Base-by-base conservation (phyloP, 2,888 invertebrate genomes). In the Apotomis capreana region DNA sequence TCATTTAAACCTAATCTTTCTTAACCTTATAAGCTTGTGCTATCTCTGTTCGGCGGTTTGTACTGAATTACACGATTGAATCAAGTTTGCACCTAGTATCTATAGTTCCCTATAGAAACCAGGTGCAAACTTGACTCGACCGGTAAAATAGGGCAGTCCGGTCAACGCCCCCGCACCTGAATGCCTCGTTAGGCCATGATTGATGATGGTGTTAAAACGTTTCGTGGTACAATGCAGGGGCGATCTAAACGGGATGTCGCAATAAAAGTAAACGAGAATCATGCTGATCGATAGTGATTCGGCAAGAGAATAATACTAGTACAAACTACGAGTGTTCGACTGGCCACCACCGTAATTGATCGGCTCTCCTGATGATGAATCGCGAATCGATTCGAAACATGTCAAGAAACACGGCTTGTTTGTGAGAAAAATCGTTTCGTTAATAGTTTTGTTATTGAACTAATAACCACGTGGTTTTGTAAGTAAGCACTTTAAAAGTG, bases 171-270 rank as follows among this genome's bases (percentile, higher is more conserved):
- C 40, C 40, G 6, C 49, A 49, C 49, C 49, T 49, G 49, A 10
- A 49, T 40, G 40, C 9, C 49, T 49, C 49, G 49, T 49, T 49
- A 49, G 49, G 10, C 9, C 3, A 54, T 63, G 63, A 63, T 63
- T 15, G 40, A 63, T 63, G 63, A 36, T 40, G 10, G 10, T 5
- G 52, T 13, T 63, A 54, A 63, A 63, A 15, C 40, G 63, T 5
- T 63, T 63, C 54, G 63, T 63, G 40, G 63, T 2, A 13, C 63
- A 63, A 49, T 9, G 49, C 49, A 8, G 44, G 8, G 4, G 44
- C 49, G 49, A 9, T 9, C 40, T 6, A 49, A 63, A 51, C 51
- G 13, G 37, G 8, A 26, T 26, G 26, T 26, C 37, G 60, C 44
- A 51, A 62, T 13, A 51, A 51, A 52, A 37, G 62, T 63, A 36